Conservation (phyloP, 2,888 invertebrate genomes). For the Ethmia dodecea region DNA sequence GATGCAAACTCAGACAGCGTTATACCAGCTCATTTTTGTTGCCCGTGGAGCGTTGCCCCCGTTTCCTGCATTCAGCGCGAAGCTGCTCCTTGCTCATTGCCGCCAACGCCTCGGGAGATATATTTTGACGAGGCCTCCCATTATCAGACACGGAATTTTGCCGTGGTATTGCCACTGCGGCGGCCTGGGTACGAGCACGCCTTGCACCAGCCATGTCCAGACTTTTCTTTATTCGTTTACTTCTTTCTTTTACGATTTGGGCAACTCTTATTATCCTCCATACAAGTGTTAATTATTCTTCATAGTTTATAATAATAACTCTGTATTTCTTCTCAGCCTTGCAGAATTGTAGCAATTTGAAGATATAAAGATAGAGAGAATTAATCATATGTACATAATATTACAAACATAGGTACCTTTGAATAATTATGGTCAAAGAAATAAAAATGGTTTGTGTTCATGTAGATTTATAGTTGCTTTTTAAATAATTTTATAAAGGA, state of each 20-base stretch:
- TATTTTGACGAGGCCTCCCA: constrained; percentile 59
- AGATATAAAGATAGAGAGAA: constrained; percentile 32
- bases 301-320: neutral
- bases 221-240: constrained; percentile 4
- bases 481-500: no score
- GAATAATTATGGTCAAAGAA: neutral
- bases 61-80: constrained; percentile 81
- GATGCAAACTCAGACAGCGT: constrained; percentile 55
- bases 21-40: constrained; percentile 85
- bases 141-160: constrained; percentile 63
- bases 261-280: neutral
- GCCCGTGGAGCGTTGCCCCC: constrained; percentile 82
- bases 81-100: constrained; percentile 83
- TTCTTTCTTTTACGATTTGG: no score
- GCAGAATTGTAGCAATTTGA: constrained; percentile 24
- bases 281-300: neutral
- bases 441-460: no score
- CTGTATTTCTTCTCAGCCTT: constrained; percentile 19
- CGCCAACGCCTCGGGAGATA: constrained; percentile 71
- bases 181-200: constrained; percentile 62
- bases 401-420: constrained; percentile 6
- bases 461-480: no score
- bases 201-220: constrained; percentile 59
- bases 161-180: constrained; percentile 56
- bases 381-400: constrained; percentile 17